These are phyloP conservation scores for Punctoribates punctum DNA, from an alignment of 2,888 invertebrate genomes.

Conservation along the genomic window DNA sequence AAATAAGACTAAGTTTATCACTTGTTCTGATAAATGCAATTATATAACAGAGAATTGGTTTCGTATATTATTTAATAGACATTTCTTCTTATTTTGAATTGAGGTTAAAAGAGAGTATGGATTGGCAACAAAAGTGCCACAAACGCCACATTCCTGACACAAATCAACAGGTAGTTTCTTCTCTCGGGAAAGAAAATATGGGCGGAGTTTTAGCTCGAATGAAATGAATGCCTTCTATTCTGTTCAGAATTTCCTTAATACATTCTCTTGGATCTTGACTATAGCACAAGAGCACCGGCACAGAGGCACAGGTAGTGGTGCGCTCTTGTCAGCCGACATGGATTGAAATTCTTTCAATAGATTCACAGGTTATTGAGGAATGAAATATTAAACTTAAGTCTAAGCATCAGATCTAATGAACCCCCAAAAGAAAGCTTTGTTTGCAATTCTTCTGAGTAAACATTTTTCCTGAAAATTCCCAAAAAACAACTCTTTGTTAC, in stretches of 20 bases:
- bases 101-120: slow-evolving; percentile 24
- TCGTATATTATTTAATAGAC: background rate
- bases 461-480: background rate
- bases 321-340: slow-evolving; percentile 23
- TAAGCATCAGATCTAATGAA: slow-evolving; percentile 28
- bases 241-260: slow-evolving; percentile 10
- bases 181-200: slow-evolving; percentile 38
- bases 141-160: slow-evolving; percentile 18
- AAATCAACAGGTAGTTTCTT: slow-evolving; percentile 33
- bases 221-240: slow-evolving; percentile 32
- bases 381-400: slow-evolving; percentile 31
- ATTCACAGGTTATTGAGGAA: slow-evolving; percentile 24
- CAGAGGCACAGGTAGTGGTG: background rate
- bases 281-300: background rate
- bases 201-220: slow-evolving; percentile 25
- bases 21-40: too few species aligned
- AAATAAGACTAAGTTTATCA: too few species aligned
- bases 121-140: slow-evolving; percentile 20
- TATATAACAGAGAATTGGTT: too few species aligned
- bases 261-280: slow-evolving; percentile 7
- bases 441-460: slow-evolving; percentile 10
- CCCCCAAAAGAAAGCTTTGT: slow-evolving; percentile 25
- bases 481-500: too few species aligned
- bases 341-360: slow-evolving; percentile 18
- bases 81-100: background rate